phyloP scores from a whole-genome alignment of 2,888 invertebrate genomes.

The Arctia plantaginis region DNA sequence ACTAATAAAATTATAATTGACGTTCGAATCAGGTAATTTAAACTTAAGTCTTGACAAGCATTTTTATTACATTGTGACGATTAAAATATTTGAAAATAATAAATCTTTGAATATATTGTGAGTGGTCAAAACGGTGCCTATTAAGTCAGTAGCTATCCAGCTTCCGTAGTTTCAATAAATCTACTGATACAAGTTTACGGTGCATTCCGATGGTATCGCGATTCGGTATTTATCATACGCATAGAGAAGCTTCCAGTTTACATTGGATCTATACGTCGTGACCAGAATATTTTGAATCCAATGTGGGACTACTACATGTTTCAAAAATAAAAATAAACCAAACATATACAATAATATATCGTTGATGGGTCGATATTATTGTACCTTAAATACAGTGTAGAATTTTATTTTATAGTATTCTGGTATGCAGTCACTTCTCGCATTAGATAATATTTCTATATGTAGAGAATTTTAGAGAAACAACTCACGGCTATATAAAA shows the following conservation, averaged over 20 bases:
- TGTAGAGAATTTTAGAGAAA: background rate
- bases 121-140: slow-evolving; percentile 13
- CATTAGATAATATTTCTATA: background rate
- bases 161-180: slow-evolving; percentile 59
- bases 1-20: background rate
- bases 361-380: background rate
- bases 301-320: slow-evolving; percentile 17
- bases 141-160: slow-evolving; percentile 30
- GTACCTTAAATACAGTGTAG: background rate
- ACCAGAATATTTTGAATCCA: slow-evolving; percentile 34
- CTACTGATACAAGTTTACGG: slow-evolving; percentile 56
- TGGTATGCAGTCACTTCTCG: background rate
- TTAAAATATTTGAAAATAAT: background rate
- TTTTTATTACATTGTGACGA: background rate
- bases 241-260: slow-evolving; percentile 49
- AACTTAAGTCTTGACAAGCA: background rate
- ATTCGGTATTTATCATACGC: slow-evolving; percentile 69
- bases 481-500: background rate
- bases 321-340: background rate
- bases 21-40: background rate
- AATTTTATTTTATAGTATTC: background rate
- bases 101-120: background rate
- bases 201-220: slow-evolving; percentile 64
- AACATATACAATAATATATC: background rate
- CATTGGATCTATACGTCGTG: slow-evolving; percentile 55